phyloP scores from a whole-genome alignment of 2,888 invertebrate species.

The Mesorhabditis spiculigera region DNA sequence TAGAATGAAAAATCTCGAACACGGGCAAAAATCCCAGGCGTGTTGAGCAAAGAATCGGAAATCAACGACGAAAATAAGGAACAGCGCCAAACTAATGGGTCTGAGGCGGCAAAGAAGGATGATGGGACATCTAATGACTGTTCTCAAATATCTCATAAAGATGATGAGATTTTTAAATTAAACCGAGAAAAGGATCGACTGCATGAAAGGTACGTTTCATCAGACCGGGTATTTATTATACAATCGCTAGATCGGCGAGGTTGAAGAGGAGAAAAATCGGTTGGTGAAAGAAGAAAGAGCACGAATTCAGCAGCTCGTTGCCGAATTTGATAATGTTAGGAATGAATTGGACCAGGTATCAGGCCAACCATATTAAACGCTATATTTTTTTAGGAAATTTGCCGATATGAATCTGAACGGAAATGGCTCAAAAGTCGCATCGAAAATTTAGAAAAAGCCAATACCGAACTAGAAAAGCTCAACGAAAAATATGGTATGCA shows the following conservation, averaged over 20 bases:
- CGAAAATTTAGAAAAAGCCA: constrained; percentile 40
- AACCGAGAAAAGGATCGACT: not conserved
- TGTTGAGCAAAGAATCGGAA: constrained; percentile 9
- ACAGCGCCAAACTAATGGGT: no score
- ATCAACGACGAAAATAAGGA: not conserved
- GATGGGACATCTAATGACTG: no score
- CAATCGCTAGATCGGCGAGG: constrained; percentile 11
- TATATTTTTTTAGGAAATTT: constrained; percentile 27
- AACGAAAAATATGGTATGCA: not conserved
- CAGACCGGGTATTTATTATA: not conserved
- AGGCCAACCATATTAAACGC: constrained; percentile 11
- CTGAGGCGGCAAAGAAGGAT: no score
- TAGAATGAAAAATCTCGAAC: constrained; percentile 8
- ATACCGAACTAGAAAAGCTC: constrained; percentile 31
- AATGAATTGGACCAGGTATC: constrained; percentile 43
- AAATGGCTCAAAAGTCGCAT: constrained; percentile 43
- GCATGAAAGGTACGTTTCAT: constrained; percentile 9
- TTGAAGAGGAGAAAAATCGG: constrained; percentile 34
- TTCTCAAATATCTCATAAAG: constrained; percentile 12
- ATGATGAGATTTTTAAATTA: constrained; percentile 3
- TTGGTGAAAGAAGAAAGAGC: constrained; percentile 26
- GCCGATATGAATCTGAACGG: constrained; percentile 42
- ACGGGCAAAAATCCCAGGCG: constrained; percentile 5
- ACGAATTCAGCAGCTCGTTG: constrained; percentile 40
- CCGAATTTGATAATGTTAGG: constrained; percentile 50